phyloP scores from a whole-genome alignment of 1,140 invertebrate species.

The Aphidius ervi region DNA sequence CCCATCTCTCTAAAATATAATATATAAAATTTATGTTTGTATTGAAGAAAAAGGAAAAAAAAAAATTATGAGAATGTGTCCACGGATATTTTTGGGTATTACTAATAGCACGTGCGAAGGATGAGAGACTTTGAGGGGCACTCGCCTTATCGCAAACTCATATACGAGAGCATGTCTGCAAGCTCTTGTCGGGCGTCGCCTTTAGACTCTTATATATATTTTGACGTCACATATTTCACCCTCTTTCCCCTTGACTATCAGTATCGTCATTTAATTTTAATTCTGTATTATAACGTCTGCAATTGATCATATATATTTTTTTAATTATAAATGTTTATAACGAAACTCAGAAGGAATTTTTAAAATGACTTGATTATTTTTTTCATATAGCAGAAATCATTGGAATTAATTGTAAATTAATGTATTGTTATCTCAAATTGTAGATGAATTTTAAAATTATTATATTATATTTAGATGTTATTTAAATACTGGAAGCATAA shows the following conservation, averaged over 20 bases:
- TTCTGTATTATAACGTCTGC: neutral
- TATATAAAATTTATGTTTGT: neutral
- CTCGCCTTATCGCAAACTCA: conserved; percentile 19
- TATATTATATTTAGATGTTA: too few species aligned
- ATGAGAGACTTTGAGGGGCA: conserved; percentile 4
- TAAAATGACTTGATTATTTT: too few species aligned
- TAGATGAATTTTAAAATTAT: too few species aligned
- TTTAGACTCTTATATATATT: conserved; percentile 31
- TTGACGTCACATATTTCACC: conserved; percentile 32
- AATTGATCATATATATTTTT: neutral
- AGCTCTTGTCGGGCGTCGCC: conserved; percentile 35
- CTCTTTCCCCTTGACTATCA: neutral
- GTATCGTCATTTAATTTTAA: neutral
- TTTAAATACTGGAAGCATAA: too few species aligned
- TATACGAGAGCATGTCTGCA: conserved; percentile 23
- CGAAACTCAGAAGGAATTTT: too few species aligned
- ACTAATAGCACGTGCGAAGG: conserved; percentile 8
- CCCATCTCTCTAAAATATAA: conserved; percentile 15
- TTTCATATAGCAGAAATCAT: too few species aligned
- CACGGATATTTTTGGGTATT: conserved; percentile 28
- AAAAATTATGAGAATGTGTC: conserved; percentile 11
- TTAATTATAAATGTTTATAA: too few species aligned
- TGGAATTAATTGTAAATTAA: too few species aligned
- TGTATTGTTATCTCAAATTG: too few species aligned
- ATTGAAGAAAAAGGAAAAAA: neutral